Evolutionary conservation across 1,140 invertebrate species (phyloP), one percentile per base, ranked within the genome.

Genomic region (Apis laboriosa): DNA sequence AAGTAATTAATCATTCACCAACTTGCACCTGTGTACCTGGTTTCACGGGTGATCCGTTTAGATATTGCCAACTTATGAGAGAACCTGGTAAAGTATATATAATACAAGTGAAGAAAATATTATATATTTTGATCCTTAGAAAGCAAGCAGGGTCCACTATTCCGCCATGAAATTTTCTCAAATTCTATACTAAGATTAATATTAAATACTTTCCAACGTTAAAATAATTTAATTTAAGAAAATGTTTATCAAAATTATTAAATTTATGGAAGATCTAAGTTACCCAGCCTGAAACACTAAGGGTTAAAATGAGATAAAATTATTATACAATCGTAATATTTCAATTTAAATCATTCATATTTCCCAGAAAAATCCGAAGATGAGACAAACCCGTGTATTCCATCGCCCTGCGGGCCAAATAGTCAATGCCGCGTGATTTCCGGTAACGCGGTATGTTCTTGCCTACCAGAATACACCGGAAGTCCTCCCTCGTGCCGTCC

Each of bases 41-140:
- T 75, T 96, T 95, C 89, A 95, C 95, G 64, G 97, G 97, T 80
- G 96, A 97, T 95, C 95, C 97, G 51, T 96, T 97, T 85, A 94
- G 95, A 60, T 92, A 95, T 74, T 97, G 97, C 88, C 90, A 87
- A 86, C 92, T 89, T 87, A 91, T 94, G 78, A 91, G 49, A 61
- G 80, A 67, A 70, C 67, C 77, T 55, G 77, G 77, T 79, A 79
- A 79, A 72, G 77, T 79, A 79, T 79, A 61, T 0, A 11, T 9
- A 13, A 43, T 67, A 43, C 15, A 53, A 13, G 51, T 43, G 28
- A 49, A 43, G 34, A 0, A 43, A 43, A 43, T 43, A 7, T 43
- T 43, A 43, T 43, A 43, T 43, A 43, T 43, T 43, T 43, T 43
- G 34, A 43, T 43, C 34, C 34, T 43, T 43, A 43, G 34, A 43